These are phyloP conservation scores for Kryptolebias marmoratus DNA, from an alignment of 2,113 vertebrate genomes.

Conservation along the genomic window DNA sequence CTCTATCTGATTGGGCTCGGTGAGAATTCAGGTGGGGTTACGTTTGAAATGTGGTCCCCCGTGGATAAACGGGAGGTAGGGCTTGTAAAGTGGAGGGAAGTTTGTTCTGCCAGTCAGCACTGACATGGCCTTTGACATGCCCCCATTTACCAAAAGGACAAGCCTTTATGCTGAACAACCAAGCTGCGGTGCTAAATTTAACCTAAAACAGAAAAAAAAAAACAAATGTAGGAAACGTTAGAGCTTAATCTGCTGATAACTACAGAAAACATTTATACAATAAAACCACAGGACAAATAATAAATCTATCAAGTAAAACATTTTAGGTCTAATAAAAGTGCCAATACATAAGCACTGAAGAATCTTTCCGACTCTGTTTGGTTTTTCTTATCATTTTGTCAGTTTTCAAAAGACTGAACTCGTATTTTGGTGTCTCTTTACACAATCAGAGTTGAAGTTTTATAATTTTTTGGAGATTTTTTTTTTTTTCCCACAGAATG, in stretches of 20 bases:
- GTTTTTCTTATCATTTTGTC: too few species aligned
- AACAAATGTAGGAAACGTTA: neutral
- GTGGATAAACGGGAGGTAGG: slow-evolving; percentile 70
- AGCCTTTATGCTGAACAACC: neutral
- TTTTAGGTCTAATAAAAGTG: too few species aligned
- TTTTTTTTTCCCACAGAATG: too few species aligned
- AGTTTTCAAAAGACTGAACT: too few species aligned
- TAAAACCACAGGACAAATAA: neutral
- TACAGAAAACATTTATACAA: neutral
- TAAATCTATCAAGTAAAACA: neutral
- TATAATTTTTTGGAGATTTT: too few species aligned
- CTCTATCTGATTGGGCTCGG: slow-evolving; percentile 65
- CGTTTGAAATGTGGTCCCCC: slow-evolving; percentile 73
- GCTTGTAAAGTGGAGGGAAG: slow-evolving; percentile 79
- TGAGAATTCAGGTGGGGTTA: slow-evolving; percentile 74
- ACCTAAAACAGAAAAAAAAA: neutral
- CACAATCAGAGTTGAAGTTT: too few species aligned
- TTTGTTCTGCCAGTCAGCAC: slow-evolving; percentile 59
- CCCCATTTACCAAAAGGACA: neutral
- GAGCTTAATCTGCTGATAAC: neutral
- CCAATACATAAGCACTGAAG: too few species aligned
- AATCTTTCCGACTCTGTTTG: too few species aligned
- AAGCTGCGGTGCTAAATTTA: neutral
- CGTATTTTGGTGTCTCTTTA: too few species aligned
- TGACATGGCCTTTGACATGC: slow-evolving; percentile 15